Conservation (phyloP, 2,113 vertebrate species). For the Osmerus eperlanus region DNA sequence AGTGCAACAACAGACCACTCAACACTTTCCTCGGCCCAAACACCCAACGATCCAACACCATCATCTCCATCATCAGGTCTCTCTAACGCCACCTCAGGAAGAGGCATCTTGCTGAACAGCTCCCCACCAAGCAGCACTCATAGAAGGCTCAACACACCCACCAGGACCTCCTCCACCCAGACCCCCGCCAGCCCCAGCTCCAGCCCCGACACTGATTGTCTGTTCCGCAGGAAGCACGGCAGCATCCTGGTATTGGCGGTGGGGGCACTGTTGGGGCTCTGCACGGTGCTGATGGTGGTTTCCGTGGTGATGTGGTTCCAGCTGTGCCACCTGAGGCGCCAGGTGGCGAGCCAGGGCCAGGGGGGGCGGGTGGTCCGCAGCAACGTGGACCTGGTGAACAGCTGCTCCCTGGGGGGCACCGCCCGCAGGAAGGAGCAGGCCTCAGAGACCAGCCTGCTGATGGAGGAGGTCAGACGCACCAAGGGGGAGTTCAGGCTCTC, state of each 20-base stretch:
- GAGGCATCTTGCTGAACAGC: too few species aligned
- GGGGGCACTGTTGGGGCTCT: background rate
- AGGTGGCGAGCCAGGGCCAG: background rate
- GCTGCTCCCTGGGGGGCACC: background rate
- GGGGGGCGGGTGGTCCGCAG: background rate
- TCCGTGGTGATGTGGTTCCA: slow-evolving; percentile 10
- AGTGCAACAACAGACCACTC: background rate
- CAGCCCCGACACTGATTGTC: background rate
- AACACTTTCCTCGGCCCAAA: too few species aligned
- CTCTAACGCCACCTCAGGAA: too few species aligned
- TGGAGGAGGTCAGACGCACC: slow-evolving; percentile 8
- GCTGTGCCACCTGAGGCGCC: slow-evolving; percentile 1
- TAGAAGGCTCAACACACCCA: too few species aligned
- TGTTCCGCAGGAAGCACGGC: background rate
- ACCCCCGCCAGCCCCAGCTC: background rate
- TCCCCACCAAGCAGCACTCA: too few species aligned
- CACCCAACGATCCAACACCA: too few species aligned
- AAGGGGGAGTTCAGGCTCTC: background rate
- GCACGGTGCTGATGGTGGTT: slow-evolving; percentile 15
- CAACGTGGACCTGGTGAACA: background rate
- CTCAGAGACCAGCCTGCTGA: slow-evolving; percentile 2
- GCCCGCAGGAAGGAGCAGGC: background rate
- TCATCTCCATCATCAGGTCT: too few species aligned
- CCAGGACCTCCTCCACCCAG: too few species aligned
- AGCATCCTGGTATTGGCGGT: background rate